Evolutionary conservation across 2,797 vertebrate genomes (phyloP), one percentile per base, ranked within the genome.

Genomic region (Protosalanx chinensis): DNA sequence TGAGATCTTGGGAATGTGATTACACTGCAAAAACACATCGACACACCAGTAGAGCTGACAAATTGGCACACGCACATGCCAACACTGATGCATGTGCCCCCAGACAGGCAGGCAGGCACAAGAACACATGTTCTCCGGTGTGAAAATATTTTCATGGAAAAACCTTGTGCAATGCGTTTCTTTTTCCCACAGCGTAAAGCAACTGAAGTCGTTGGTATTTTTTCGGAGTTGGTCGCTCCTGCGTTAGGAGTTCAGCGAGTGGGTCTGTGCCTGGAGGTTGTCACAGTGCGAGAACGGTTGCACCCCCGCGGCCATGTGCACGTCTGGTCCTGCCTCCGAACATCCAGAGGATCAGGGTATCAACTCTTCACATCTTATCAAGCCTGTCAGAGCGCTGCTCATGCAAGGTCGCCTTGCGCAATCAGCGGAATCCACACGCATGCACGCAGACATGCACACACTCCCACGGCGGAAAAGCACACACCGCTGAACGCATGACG

Each of bases 331-430:
- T 83, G 88, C 67, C 72, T 33, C 27, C 51, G 63, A 61, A 33
- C 76, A 72, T 18, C 76, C 75, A 73, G 57, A 76, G 61, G 81
- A 76, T 86, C 87, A 62, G 69, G 85, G 88, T 88, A 85, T 88
- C 86, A 81, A 37, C 76, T 86, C 84, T 73, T 90, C 85, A 89
- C 51, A 71, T 78, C 81, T 87, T 85, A 90, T 88, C 84, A 71
- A 79, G 73, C 63, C 79, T 84, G 85, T 89, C 83, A 83, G 68
- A 66, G 74, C 70, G 64, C 69, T 79, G 72, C 75, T 84, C 83
- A 87, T 53, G 79, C 76, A 86, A 85, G 58, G 65, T 62, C 32
- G 63, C 56, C 75, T 91, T 91, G 72, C 77, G 71, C 84, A 90
- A 89, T 75, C 71, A n/a, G 46, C 51, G 16, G 33, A 41, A 58